A percentile compares a stretch with the other conserved stretches of the same genome.
Evolutionary conservation across 2,113 vertebrate species (phyloP).

Genomic region (Lepus timidus): DNA sequence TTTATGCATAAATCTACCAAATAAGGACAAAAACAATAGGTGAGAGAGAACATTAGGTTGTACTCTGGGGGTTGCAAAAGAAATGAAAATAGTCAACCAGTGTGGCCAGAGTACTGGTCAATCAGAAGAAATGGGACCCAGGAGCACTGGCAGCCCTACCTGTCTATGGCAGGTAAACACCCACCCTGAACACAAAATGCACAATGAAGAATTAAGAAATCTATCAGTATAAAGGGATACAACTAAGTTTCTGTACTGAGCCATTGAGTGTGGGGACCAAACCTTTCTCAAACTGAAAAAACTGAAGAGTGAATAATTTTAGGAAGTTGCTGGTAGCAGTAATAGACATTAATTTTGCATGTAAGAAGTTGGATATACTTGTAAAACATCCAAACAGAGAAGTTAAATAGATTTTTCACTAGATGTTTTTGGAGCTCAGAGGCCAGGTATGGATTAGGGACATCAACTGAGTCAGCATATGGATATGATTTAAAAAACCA

Average conservation of each 20-base stretch:
- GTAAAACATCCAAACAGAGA: not conserved
- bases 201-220: not conserved
- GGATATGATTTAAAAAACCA: not conserved
- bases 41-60: not conserved
- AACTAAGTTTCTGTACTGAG: not conserved
- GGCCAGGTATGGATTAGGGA: not conserved
- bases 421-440: constrained; percentile 1
- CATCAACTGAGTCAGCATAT: not conserved
- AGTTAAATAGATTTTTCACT: not conserved
- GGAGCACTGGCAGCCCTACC: not conserved
- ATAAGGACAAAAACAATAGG: not conserved
- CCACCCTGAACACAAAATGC: not conserved
- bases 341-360: constrained; percentile 27
- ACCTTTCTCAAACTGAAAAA: not conserved
- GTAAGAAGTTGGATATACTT: not conserved
- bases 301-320: not conserved
- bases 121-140: not conserved
- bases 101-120: not conserved
- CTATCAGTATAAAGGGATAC: not conserved
- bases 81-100: not conserved
- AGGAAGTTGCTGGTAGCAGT: not conserved
- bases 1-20: not conserved
- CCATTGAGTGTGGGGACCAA: not conserved
- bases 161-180: not conserved
- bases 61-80: not conserved